Conservation (phyloP, 2,797 vertebrate species). For the Parauchenoglanis ngamensis region DNA sequence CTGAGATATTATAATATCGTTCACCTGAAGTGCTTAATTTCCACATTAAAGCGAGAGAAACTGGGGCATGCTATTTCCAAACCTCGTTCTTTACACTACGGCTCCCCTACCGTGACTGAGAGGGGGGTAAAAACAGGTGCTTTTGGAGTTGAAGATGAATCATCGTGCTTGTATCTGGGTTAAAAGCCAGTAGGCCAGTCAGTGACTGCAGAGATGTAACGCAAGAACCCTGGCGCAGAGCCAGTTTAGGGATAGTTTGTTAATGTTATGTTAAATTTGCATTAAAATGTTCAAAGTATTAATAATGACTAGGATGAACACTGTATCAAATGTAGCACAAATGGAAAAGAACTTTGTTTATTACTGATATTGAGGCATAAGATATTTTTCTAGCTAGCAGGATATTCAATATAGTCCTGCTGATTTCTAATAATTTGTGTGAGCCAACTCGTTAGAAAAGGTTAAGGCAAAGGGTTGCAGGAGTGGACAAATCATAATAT, state of each 20-base stretch:
- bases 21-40: constrained; percentile 55
- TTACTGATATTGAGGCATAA: background rate
- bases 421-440: background rate
- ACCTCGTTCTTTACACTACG: constrained; percentile 46
- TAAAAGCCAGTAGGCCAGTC: constrained; percentile 48
- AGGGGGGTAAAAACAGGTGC: constrained; percentile 45
- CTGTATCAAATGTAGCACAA: background rate
- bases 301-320: constrained; percentile 2
- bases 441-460: background rate
- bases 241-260: background rate
- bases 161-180: constrained; percentile 48
- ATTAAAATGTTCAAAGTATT: constrained; percentile 28
- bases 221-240: background rate
- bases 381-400: background rate
- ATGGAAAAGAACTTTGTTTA: background rate
- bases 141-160: constrained; percentile 39
- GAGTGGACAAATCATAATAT: background rate
- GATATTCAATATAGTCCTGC: no score
- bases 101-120: constrained; percentile 23
- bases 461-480: background rate
- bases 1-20: constrained; percentile 24
- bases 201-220: background rate
- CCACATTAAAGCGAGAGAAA: constrained; percentile 54
- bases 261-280: no score
- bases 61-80: constrained; percentile 54